Conservation (phyloP, 2,113 vertebrate genomes). For the Astatotilapia flaviijosephi region DNA sequence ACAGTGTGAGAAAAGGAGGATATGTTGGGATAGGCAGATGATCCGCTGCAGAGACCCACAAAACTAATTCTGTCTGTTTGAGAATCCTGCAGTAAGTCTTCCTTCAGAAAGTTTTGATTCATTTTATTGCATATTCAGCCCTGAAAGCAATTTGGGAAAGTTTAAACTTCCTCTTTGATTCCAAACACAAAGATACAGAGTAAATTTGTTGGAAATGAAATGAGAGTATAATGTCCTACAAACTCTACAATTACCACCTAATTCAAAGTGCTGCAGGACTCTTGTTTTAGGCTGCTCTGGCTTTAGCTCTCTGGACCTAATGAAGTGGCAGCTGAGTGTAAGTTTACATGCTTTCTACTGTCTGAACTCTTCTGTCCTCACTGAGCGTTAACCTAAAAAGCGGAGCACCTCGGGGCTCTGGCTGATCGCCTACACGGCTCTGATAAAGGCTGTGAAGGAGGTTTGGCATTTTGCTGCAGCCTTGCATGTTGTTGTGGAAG, state of each 20-base stretch:
- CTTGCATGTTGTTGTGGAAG: neutral
- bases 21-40: neutral
- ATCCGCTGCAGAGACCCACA: neutral
- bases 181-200: neutral
- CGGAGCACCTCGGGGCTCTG: neutral
- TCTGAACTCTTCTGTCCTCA: neutral
- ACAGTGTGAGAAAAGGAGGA: neutral
- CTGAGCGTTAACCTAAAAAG: neutral
- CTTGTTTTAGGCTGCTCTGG: neutral
- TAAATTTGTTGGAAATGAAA: neutral
- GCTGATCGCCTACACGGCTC: neutral
- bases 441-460: neutral
- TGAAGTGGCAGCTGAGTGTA: neutral
- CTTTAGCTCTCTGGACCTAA: neutral
- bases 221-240: neutral
- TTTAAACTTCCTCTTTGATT: neutral
- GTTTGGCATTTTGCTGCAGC: conserved; percentile 1
- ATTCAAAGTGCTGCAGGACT: neutral
- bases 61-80: neutral
- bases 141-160: neutral
- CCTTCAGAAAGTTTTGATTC: neutral
- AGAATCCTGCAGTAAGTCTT: neutral
- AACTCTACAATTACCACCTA: neutral
- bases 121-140: neutral
- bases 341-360: neutral